Conservation (phyloP, 37 sponge, comb jelly and placozoan species). For the Tethya wilhelma region DNA sequence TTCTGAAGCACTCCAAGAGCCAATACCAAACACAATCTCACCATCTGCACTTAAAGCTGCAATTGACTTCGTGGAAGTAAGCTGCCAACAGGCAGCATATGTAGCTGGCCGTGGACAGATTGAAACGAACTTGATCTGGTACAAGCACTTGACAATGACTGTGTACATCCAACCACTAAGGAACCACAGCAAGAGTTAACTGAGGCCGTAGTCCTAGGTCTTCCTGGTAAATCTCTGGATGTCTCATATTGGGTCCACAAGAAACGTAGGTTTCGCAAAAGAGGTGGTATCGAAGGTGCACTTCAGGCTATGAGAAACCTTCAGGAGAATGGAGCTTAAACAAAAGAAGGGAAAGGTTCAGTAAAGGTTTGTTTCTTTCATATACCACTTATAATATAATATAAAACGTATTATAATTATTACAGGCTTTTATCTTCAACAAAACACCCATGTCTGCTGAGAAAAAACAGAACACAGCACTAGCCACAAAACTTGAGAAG, state of each 20-base stretch:
- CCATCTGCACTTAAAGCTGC: background rate
- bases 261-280: background rate
- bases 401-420: too few species aligned
- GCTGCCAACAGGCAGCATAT: background rate
- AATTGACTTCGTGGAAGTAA: background rate
- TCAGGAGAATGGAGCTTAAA: background rate
- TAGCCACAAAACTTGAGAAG: too few species aligned
- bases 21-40: background rate
- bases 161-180: too few species aligned
- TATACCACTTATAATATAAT: too few species aligned
- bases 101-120: background rate
- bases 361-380: conserved; percentile 3
- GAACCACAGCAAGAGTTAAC: too few species aligned
- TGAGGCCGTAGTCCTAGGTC: conserved; percentile 4
- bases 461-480: too few species aligned
- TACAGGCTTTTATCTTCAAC: too few species aligned
- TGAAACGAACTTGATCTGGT: too few species aligned
- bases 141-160: too few species aligned
- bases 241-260: conserved; percentile 4
- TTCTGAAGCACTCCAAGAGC: background rate
- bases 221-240: conserved; percentile 19
- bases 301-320: conserved; percentile 13
- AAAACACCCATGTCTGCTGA: too few species aligned
- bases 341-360: conserved; percentile 2
- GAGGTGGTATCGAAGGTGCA: conserved; percentile 25